Evolutionary conservation across 2,797 vertebrate genomes (phyloP).

Genomic region (Falco berigora): DNA sequence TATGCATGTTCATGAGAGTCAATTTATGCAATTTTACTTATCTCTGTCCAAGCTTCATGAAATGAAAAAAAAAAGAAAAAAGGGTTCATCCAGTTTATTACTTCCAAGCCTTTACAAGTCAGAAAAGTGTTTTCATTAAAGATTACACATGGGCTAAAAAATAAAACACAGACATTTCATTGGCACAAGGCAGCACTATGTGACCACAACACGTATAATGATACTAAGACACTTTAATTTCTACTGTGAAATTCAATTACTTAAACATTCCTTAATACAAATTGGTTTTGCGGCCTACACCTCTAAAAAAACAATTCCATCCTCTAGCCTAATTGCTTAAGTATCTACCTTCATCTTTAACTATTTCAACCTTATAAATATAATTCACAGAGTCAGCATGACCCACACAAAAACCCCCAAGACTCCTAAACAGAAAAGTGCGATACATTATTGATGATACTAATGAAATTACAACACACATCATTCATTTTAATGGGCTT

Average conservation of each 20-base stretch:
- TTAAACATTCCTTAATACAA: conserved; percentile 60
- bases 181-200: not conserved
- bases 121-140: conserved; percentile 20
- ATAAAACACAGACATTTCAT: not conserved
- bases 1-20: not conserved
- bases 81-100: not conserved
- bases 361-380: conserved; percentile 48
- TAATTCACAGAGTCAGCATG: conserved; percentile 40
- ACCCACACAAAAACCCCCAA: conserved; percentile 3
- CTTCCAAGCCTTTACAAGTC: conserved; percentile 6
- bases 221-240: not conserved
- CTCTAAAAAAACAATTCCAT: conserved; percentile 53
- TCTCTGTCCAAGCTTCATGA: not conserved
- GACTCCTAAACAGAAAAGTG: conserved; percentile 50
- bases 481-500: conserved; percentile 68
- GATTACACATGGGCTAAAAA: not conserved
- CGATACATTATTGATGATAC: conserved; percentile 59
- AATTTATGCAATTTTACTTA: conserved; percentile 16
- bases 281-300: conserved; percentile 36
- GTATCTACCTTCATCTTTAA: conserved; percentile 48
- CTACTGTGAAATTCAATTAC: conserved; percentile 49
- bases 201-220: not conserved
- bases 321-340: conserved; percentile 42
- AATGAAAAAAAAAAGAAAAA: not conserved
- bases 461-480: conserved; percentile 72